Conservation (phyloP, 2,113 vertebrate species). For the Hylia prasina region DNA sequence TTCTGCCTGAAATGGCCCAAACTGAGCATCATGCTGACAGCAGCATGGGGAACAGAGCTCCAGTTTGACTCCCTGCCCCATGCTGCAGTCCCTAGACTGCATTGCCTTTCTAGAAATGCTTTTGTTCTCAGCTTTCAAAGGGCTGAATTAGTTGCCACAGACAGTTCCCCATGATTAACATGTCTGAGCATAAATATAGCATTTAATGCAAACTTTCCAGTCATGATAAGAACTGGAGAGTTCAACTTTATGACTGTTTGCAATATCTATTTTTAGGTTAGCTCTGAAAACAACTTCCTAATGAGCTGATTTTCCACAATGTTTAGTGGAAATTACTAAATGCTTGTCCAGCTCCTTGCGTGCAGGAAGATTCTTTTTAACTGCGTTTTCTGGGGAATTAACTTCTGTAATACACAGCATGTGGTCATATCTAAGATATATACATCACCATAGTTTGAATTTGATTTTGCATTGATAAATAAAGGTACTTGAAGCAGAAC, state of each 20-base stretch:
- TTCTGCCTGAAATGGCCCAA: neutral
- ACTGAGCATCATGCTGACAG: neutral
- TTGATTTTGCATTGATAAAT: conserved; percentile 8
- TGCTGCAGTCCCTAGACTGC: neutral
- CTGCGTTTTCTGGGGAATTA: neutral
- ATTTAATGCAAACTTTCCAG: neutral
- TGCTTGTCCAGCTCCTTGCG: neutral
- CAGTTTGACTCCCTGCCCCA: neutral
- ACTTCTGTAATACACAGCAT: neutral
- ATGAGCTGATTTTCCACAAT: neutral
- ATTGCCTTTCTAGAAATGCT: neutral
- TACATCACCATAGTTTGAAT: neutral
- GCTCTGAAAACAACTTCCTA: neutral
- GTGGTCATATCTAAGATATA: neutral
- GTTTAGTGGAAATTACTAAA: neutral
- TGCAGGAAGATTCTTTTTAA: neutral
- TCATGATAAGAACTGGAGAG: neutral
- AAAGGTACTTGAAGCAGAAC: neutral
- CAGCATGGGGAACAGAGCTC: neutral
- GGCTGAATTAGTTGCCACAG: neutral
- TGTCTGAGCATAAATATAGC: neutral
- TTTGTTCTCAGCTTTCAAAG: conserved; percentile 19
- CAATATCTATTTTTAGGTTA: neutral
- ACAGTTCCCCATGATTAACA: neutral
- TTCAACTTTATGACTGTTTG: neutral